Percentiles rank a stretch among this genome's conserved stretches.
phyloP scores from a whole-genome alignment of 2,888 invertebrate species.

The Heteropelma amictum region DNA sequence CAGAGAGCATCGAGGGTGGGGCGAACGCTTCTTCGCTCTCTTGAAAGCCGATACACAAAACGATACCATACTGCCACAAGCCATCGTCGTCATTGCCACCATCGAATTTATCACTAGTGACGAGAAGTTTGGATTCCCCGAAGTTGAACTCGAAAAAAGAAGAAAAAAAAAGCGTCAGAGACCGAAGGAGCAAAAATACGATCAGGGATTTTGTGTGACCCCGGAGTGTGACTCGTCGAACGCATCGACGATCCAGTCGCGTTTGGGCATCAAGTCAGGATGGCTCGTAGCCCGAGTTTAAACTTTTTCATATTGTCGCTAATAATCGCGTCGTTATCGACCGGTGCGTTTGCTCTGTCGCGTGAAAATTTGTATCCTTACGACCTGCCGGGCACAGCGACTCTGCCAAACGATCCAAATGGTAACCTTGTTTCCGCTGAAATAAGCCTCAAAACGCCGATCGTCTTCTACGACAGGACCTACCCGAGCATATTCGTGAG shows the following conservation, averaged over 20 bases:
- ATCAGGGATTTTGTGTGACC: slow-evolving; percentile 29
- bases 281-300: slow-evolving; percentile 69
- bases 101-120: slow-evolving; percentile 62
- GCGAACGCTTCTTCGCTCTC: slow-evolving; percentile 30
- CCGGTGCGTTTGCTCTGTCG: slow-evolving; percentile 61
- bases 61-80: slow-evolving; percentile 24
- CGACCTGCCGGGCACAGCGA: slow-evolving; percentile 57
- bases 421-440: slow-evolving; percentile 79
- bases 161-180: neutral
- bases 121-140: slow-evolving; percentile 49
- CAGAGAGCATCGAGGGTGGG: slow-evolving; percentile 45
- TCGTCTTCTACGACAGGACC: slow-evolving; percentile 87
- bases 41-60: slow-evolving; percentile 31
- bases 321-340: slow-evolving; percentile 58
- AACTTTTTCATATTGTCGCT: slow-evolving; percentile 58
- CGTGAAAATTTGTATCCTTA: slow-evolving; percentile 71
- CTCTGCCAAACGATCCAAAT: slow-evolving; percentile 64
- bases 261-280: slow-evolving; percentile 68
- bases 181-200: slow-evolving; percentile 29
- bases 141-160: neutral
- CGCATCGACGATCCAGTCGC: slow-evolving; percentile 67
- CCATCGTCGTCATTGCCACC: slow-evolving; percentile 37
- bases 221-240: slow-evolving; percentile 25
- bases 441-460: slow-evolving; percentile 84
- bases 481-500: slow-evolving; percentile 91